These are phyloP conservation scores for Cephus spinipes DNA, from an alignment of 2,888 invertebrate genomes.

Conservation along the genomic window DNA sequence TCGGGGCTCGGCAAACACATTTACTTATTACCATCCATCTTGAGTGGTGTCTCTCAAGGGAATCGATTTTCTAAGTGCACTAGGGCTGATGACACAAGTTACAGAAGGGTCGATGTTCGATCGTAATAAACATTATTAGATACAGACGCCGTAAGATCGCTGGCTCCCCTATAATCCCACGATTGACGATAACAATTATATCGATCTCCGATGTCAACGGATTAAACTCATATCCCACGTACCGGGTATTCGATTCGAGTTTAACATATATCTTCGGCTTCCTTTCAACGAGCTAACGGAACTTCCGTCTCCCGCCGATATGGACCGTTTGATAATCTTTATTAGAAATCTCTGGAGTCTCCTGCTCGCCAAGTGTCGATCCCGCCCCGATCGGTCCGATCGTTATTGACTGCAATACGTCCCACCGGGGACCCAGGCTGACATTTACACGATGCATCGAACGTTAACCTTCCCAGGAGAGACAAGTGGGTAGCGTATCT, in stretches of 20 bases:
- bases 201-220: neutral
- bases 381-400: conserved; percentile 20
- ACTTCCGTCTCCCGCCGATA: neutral
- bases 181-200: neutral
- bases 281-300: neutral
- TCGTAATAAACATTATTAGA: conserved; percentile 20
- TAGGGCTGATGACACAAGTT: conserved; percentile 46
- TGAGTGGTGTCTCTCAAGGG: conserved; percentile 52
- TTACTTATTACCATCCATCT: conserved; percentile 63
- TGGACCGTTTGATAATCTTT: neutral
- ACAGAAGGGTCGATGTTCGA: conserved; percentile 41
- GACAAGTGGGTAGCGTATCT: conserved; percentile 52
- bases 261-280: neutral
- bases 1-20: conserved; percentile 59
- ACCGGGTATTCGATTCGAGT: neutral
- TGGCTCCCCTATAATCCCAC: neutral
- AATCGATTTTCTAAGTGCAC: conserved; percentile 58
- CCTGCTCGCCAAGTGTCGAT: conserved; percentile 20
- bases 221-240: neutral
- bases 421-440: conserved; percentile 40
- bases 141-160: neutral
- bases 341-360: conserved; percentile 17
- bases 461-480: conserved; percentile 47
- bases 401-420: conserved; percentile 46
- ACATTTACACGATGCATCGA: conserved; percentile 55